Conservation (phyloP, 2,888 invertebrate genomes). For the Allolobophora icterica region DNA sequence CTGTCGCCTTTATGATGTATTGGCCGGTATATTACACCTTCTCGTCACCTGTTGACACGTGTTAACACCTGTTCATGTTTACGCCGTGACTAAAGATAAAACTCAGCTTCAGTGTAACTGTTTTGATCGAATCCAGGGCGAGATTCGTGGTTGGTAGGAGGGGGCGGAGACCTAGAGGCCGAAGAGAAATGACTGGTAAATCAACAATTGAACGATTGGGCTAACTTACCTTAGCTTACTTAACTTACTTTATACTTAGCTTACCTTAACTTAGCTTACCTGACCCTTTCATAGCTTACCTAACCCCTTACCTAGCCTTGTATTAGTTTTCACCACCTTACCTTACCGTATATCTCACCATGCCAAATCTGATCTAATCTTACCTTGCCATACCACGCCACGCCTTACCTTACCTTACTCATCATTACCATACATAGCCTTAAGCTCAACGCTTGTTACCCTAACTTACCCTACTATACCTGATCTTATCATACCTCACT, state of each 20-base stretch:
- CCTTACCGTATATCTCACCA: not conserved
- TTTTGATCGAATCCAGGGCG: not conserved
- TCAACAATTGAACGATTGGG: not conserved
- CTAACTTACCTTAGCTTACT: not conserved
- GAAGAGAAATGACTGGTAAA: not conserved
- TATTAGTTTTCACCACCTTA: not conserved
- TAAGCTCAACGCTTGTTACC: too few species aligned
- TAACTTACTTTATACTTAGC: too few species aligned
- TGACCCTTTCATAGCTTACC: not conserved
- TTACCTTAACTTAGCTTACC: not conserved
- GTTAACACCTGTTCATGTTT: conserved; percentile 9
- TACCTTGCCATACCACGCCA: not conserved
- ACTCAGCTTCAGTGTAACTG: not conserved
- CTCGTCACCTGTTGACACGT: not conserved
- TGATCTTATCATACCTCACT: too few species aligned
- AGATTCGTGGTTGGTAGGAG: not conserved
- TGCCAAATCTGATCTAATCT: not conserved
- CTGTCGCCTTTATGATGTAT: not conserved
- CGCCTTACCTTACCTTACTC: too few species aligned
- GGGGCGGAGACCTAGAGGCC: not conserved
- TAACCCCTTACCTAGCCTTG: not conserved
- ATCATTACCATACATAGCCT: too few species aligned
- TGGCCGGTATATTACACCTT: not conserved
- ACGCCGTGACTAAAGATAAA: not conserved
- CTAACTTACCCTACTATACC: too few species aligned